Evolutionary conservation across 2,888 invertebrate species (phyloP).

Genomic region (Drosophila mayaguana): DNA sequence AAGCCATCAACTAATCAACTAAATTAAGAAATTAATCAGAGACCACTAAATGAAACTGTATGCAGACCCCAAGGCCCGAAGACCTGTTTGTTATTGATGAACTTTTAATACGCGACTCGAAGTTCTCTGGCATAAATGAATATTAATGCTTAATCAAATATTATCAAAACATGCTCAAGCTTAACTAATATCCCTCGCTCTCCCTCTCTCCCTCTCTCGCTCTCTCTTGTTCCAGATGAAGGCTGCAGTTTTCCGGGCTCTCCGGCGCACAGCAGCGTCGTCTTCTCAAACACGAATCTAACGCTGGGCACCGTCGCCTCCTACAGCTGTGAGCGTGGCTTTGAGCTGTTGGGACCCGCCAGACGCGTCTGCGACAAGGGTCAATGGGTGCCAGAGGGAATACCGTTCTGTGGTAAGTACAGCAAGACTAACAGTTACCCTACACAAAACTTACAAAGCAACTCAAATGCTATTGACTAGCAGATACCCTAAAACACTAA

Average conservation of each 20-base stretch:
- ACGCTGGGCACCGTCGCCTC: conserved; percentile 89
- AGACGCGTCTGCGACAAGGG: conserved; percentile 91
- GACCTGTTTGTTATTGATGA: conserved; percentile 42
- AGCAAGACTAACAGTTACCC: conserved; percentile 1
- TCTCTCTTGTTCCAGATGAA: conserved; percentile 67
- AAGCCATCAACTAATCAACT: not conserved
- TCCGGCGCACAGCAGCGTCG: conserved; percentile 93
- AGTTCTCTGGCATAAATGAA: conserved; percentile 40
- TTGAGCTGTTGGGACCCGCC: conserved; percentile 95
- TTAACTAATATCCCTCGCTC: conserved; percentile 21
- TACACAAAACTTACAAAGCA: not conserved
- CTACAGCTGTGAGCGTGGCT: conserved; percentile 94
- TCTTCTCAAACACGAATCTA: conserved; percentile 89
- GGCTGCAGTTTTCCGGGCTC: conserved; percentile 94
- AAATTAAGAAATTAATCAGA: conserved; percentile 47
- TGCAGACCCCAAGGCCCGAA: conserved; percentile 6
- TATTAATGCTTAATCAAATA: conserved; percentile 42
- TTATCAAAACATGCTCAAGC: conserved; percentile 9
- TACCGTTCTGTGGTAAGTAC: conserved; percentile 96
- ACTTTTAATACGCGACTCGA: conserved; percentile 39
- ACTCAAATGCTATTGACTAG: not conserved
- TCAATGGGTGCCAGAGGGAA: conserved; percentile 94
- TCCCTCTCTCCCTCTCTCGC: conserved; percentile 4
- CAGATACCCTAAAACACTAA: not conserved
- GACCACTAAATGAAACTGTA: conserved; percentile 11